These are phyloP conservation scores for Drosophila busckii DNA, from an alignment of 1,140 invertebrate species.

Conservation along the genomic window DNA sequence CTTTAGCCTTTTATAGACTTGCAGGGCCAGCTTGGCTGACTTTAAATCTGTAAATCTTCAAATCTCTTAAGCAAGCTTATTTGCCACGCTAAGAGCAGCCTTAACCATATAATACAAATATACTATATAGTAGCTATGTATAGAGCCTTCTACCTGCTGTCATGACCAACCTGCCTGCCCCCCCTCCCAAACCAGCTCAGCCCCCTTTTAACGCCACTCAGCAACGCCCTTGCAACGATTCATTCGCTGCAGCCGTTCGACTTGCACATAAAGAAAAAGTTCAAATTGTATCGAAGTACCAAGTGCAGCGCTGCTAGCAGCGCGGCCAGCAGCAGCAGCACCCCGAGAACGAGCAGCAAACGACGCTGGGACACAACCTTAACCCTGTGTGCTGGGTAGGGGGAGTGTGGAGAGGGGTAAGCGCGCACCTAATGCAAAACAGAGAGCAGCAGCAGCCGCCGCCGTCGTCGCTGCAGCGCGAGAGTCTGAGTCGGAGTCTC, in stretches of 20 bases:
- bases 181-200: too few relatives aligned
- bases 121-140: too few relatives aligned
- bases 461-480: conserved; percentile 24
- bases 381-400: conserved; percentile 26
- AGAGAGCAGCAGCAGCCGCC: conserved; percentile 15
- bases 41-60: too few relatives aligned
- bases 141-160: too few relatives aligned
- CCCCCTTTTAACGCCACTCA: too few relatives aligned
- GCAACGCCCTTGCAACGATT: background rate
- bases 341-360: conserved; percentile 21
- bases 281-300: conserved; percentile 69
- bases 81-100: too few relatives aligned
- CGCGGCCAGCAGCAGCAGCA: conserved; percentile 7
- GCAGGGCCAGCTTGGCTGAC: too few relatives aligned
- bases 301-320: conserved; percentile 35
- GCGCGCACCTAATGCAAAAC: conserved; percentile 34
- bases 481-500: conserved; percentile 2
- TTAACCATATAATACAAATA: too few relatives aligned
- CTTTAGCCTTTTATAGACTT: too few relatives aligned
- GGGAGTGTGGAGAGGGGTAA: background rate
- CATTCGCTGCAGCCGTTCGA: conserved; percentile 10
- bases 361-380: conserved; percentile 21
- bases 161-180: too few relatives aligned
- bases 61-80: too few relatives aligned
- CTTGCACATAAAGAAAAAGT: conserved; percentile 63